Conservation (phyloP, 2,888 invertebrate species). For the Shargacucullia verbasci region DNA sequence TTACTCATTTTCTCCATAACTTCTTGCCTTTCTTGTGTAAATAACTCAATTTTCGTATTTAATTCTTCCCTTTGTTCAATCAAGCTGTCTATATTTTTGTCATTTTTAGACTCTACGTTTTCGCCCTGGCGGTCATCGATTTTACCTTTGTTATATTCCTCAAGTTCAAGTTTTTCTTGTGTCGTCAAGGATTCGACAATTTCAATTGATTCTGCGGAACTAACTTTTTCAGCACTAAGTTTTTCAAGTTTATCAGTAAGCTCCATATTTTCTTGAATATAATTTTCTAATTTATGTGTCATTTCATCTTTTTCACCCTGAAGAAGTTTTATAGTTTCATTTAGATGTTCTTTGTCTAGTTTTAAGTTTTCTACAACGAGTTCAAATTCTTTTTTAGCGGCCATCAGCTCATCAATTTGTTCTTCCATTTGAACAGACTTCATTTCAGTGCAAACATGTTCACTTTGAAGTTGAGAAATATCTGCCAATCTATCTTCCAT, state of each 20-base stretch:
- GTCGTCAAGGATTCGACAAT: constrained; percentile 92
- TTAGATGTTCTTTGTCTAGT: constrained; percentile 87
- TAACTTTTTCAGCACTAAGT: constrained; percentile 92
- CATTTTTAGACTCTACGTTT: constrained; percentile 70
- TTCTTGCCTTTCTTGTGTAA: constrained; percentile 91
- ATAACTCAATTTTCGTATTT: constrained; percentile 91
- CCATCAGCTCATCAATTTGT: constrained; percentile 90
- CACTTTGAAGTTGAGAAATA: constrained; percentile 90
- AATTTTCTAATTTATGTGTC: constrained; percentile 90
- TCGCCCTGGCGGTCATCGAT: constrained; percentile 61
- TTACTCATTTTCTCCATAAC: constrained; percentile 91
- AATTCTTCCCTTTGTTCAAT: constrained; percentile 91
- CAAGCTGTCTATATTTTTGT: constrained; percentile 88
- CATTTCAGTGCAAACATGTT: constrained; percentile 93
- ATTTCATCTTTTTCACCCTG: constrained; percentile 90
- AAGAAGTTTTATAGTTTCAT: constrained; percentile 87
- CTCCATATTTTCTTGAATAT: constrained; percentile 93
- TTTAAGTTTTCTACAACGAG: constrained; percentile 84
- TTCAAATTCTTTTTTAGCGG: constrained; percentile 84
- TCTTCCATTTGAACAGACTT: constrained; percentile 94
- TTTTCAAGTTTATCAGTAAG: constrained; percentile 92
- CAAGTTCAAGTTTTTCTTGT: constrained; percentile 92
- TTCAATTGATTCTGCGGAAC: constrained; percentile 93
- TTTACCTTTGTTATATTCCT: constrained; percentile 90
- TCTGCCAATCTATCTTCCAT: constrained; percentile 90